Conservation (phyloP, 2,113 vertebrate species). For the Poeciliopsis turrubarensis region DNA sequence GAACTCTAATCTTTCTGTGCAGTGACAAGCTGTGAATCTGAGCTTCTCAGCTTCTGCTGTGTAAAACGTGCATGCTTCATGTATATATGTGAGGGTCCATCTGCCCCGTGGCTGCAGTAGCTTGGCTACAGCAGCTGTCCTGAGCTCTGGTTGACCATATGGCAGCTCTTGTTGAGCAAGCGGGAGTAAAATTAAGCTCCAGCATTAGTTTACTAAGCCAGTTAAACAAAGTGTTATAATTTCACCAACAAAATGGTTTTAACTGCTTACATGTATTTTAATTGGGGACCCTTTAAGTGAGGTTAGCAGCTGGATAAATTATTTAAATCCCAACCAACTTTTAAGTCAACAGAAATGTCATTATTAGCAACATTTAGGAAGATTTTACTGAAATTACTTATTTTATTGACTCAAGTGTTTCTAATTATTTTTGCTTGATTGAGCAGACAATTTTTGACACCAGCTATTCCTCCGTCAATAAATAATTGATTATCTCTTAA, state of each 20-base stretch:
- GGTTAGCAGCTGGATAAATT: background rate
- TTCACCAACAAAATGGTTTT: background rate
- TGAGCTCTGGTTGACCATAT: constrained; percentile 46
- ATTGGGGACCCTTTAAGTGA: background rate
- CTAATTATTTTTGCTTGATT: too few relatives aligned
- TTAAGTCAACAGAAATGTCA: too few relatives aligned
- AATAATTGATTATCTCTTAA: background rate
- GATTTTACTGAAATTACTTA: background rate
- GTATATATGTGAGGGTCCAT: constrained; percentile 25
- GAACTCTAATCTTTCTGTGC: background rate
- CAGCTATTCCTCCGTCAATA: background rate
- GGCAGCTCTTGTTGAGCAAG: constrained; percentile 36
- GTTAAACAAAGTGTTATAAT: background rate
- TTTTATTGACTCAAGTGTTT: too few relatives aligned
- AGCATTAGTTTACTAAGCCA: background rate
- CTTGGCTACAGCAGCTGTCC: constrained; percentile 55
- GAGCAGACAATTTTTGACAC: too few relatives aligned
- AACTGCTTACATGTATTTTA: background rate
- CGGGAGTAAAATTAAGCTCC: background rate
- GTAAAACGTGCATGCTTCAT: background rate
- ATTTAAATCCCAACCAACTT: too few relatives aligned
- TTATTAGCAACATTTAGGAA: background rate
- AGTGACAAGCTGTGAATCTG: constrained; percentile 3
- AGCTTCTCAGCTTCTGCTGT: constrained; percentile 1
- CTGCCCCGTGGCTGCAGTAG: constrained; percentile 28